phyloP scores from a whole-genome alignment of 2,888 invertebrate species.

The Chesias legatella region DNA sequence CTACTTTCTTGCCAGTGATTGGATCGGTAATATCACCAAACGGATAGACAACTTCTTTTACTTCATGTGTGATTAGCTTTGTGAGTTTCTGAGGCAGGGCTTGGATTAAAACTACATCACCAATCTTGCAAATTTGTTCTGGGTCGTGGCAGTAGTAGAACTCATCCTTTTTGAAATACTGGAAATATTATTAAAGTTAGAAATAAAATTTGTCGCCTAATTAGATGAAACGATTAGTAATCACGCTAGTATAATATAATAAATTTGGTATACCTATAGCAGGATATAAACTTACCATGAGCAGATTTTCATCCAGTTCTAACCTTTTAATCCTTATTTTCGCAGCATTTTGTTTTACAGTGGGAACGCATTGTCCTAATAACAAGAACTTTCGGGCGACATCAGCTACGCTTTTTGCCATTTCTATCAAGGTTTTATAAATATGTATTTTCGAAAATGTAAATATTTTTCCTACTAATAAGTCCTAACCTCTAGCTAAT shows the following conservation, averaged over 20 bases:
- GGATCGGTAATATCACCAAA: constrained; percentile 93
- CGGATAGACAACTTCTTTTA: constrained; percentile 89
- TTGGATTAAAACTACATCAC: constrained; percentile 90
- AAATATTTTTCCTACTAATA: background rate
- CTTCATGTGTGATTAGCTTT: constrained; percentile 88
- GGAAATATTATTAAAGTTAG: background rate
- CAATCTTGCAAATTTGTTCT: constrained; percentile 86
- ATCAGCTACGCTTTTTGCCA: constrained; percentile 64
- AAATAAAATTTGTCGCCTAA: background rate
- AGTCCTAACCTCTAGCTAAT: too few relatives aligned
- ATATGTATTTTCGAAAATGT: background rate
- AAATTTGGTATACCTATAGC: too few relatives aligned
- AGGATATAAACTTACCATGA: constrained; percentile 83
- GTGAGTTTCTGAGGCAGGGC: constrained; percentile 86
- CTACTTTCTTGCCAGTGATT: constrained; percentile 88
- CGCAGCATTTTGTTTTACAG: constrained; percentile 87
- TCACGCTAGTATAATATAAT: too few relatives aligned
- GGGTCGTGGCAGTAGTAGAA: constrained; percentile 90
- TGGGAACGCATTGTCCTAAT: constrained; percentile 90
- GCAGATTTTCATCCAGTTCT: constrained; percentile 86
- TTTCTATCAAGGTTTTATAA: constrained; percentile 25
- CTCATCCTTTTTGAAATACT: constrained; percentile 90
- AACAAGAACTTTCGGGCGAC: constrained; percentile 79
- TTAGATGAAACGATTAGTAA: too few relatives aligned
- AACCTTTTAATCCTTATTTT: constrained; percentile 88